A percentile compares a stretch with the other conserved stretches of the same genome.
Conservation (phyloP, 2,113 vertebrate species). For the Beaufortia kweichowensis region DNA sequence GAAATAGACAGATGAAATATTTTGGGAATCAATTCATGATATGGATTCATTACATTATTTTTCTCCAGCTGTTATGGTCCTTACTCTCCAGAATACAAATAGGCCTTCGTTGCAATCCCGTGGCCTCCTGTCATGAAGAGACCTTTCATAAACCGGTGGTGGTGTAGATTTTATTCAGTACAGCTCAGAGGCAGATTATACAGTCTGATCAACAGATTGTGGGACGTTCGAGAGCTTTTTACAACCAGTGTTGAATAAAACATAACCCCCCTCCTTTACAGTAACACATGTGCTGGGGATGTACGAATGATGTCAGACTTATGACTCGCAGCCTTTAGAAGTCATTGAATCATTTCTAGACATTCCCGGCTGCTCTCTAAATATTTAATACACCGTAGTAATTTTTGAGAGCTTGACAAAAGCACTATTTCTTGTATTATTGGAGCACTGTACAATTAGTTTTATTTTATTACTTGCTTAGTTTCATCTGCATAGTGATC, state of each 20-base stretch:
- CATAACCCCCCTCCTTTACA: neutral
- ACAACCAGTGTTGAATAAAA: slow-evolving; percentile 27
- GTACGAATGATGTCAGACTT: slow-evolving; percentile 26
- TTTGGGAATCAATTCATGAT: no score
- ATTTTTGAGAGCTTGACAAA: slow-evolving; percentile 7
- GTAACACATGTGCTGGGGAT: slow-evolving; percentile 2
- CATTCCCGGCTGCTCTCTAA: slow-evolving; percentile 14
- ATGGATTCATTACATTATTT: no score
- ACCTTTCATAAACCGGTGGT: neutral
- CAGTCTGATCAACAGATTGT: slow-evolving; percentile 23
- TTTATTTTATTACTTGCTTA: no score
- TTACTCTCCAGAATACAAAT: slow-evolving; percentile 16
- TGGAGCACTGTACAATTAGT: neutral
- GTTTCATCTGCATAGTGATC: neutral
- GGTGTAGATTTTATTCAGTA: neutral
- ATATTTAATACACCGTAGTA: slow-evolving; percentile 21
- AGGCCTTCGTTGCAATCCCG: neutral
- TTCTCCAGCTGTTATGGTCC: neutral
- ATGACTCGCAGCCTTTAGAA: neutral
- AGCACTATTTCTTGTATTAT: neutral
- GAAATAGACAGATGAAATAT: no score
- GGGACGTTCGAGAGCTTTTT: neutral
- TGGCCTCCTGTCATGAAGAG: neutral
- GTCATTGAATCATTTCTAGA: slow-evolving; percentile 6
- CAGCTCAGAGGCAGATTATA: neutral